Conservation (phyloP, 2,888 invertebrate genomes). For the Pyrrhia umbra region DNA sequence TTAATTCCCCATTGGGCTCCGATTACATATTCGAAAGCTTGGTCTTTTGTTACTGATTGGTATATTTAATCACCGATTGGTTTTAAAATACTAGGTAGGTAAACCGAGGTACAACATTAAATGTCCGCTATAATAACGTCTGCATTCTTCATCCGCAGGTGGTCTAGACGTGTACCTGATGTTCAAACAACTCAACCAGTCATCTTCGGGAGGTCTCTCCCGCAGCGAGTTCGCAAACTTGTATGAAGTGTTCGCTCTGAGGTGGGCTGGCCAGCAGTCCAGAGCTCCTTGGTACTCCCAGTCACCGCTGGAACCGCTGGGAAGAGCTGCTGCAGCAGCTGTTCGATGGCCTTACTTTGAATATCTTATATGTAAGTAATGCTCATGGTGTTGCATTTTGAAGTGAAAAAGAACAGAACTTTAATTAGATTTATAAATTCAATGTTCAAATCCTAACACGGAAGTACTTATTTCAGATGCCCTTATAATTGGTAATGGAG, state of each 20-base stretch:
- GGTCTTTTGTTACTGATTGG: too few species aligned
- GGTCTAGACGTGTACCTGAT: constrained; percentile 94
- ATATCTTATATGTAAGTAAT: constrained; percentile 92
- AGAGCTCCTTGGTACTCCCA: constrained; percentile 93
- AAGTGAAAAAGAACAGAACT: too few species aligned
- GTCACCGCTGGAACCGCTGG: constrained; percentile 91
- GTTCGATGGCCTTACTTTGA: constrained; percentile 94
- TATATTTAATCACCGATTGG: too few species aligned
- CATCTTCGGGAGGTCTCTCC: constrained; percentile 91
- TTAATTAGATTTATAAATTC: too few species aligned
- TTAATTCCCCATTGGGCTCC: too few species aligned
- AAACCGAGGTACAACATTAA: too few species aligned
- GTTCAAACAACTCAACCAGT: constrained; percentile 94
- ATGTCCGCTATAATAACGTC: too few species aligned
- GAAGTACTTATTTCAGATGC: constrained; percentile 91
- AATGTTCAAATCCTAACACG: too few species aligned
- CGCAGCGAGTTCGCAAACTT: constrained; percentile 92
- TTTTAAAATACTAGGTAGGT: too few species aligned
- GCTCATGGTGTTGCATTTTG: too few species aligned
- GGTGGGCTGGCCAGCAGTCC: constrained; percentile 93
- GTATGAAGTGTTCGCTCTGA: constrained; percentile 92
- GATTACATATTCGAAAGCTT: too few species aligned
- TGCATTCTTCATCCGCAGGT: constrained; percentile 83
- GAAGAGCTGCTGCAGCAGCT: constrained; percentile 90
- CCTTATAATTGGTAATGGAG: constrained; percentile 93